Conservation (phyloP, 2,888 invertebrate species). For the Tinea pellionella region DNA sequence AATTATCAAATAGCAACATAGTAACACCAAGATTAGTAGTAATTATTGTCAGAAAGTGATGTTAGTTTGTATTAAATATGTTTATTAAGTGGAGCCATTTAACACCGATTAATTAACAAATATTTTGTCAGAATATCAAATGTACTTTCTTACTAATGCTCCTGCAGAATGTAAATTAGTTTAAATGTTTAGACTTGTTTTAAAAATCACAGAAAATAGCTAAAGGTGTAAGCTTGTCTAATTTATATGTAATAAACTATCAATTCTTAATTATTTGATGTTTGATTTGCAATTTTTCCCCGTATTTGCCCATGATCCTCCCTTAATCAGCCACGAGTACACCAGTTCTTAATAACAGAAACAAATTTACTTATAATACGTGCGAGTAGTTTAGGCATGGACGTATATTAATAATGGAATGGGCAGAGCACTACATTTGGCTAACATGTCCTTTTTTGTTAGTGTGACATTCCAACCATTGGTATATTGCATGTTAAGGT, state of each 20-base stretch:
- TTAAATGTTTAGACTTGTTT: too few species aligned
- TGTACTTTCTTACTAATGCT: neutral
- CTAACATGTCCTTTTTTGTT: too few species aligned
- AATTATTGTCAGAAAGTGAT: constrained; percentile 53
- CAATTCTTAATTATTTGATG: constrained; percentile 33
- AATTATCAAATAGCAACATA: constrained; percentile 22
- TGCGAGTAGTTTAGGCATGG: too few species aligned
- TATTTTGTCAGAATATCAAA: neutral
- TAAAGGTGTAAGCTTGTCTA: constrained; percentile 67
- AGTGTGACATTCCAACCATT: too few species aligned
- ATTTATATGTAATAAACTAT: constrained; percentile 69
- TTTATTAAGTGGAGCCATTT: constrained; percentile 23
- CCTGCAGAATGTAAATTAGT: too few species aligned
- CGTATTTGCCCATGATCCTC: too few species aligned
- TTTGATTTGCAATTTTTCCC: neutral
- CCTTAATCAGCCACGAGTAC: too few species aligned
- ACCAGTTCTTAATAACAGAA: too few species aligned
- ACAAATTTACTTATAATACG: too few species aligned
- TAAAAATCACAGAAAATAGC: constrained; percentile 21
- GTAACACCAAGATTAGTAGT: constrained; percentile 67
- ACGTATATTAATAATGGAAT: too few species aligned
- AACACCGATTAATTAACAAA: neutral
- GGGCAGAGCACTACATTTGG: too few species aligned
- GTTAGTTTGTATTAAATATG: constrained; percentile 47
- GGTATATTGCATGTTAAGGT: too few species aligned